phyloP scores from a whole-genome alignment of 2,113 vertebrate species.

The Candoia aspera region DNA sequence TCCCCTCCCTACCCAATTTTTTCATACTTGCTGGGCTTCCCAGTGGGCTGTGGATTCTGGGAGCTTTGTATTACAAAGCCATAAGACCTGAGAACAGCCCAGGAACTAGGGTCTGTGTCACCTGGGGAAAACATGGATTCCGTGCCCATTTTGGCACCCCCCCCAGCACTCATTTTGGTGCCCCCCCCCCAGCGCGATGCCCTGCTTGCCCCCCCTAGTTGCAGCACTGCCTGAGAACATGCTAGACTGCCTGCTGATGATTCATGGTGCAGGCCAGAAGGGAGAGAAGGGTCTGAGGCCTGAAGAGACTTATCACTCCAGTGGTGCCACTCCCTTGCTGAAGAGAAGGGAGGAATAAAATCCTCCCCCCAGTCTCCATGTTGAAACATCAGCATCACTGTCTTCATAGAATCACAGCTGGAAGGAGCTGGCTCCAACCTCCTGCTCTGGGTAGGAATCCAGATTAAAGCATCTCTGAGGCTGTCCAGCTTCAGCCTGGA shows the following conservation, averaged over 20 bases:
- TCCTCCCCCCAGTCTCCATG: not conserved
- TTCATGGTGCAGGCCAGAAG: not conserved
- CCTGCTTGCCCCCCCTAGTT: too few species aligned
- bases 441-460: not conserved
- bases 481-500: not conserved
- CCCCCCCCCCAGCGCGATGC: too few species aligned
- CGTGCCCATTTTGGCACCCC: too few species aligned
- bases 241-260: not conserved
- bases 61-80: not conserved
- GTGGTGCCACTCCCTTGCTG: not conserved
- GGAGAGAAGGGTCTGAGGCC: not conserved
- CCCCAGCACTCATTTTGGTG: too few species aligned
- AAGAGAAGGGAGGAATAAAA: not conserved
- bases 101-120: too few species aligned
- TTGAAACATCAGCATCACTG: too few species aligned
- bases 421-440: not conserved
- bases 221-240: too few species aligned
- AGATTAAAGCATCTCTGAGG: not conserved
- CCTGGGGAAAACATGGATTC: too few species aligned
- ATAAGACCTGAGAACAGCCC: too few species aligned
- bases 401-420: not conserved
- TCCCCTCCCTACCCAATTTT: not conserved
- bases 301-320: not conserved
- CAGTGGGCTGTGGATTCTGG: not conserved
- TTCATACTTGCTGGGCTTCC: not conserved